Evolutionary conservation across 2,113 vertebrate species (phyloP).

Genomic region (Meriones unguiculatus): DNA sequence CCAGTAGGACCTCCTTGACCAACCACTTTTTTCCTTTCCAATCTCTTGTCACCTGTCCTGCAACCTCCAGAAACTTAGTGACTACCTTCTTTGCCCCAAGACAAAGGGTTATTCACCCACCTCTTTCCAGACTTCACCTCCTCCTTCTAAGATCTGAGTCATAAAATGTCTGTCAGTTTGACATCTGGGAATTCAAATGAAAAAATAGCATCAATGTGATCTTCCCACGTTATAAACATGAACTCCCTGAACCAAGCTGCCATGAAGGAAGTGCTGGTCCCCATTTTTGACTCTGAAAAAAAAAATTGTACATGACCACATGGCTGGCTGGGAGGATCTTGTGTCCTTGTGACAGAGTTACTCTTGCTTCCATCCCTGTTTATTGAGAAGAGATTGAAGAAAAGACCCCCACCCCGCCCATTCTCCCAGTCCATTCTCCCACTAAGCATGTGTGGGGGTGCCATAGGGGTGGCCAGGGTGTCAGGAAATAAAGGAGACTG

Average conservation of each 20-base stretch:
- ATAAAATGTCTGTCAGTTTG: conserved; percentile 14
- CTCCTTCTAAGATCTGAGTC: background rate
- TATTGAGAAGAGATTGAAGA: background rate
- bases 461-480: background rate
- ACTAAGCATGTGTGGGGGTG: background rate
- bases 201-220: background rate
- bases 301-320: background rate
- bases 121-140: background rate
- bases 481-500: conserved; percentile 1
- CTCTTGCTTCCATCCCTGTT: background rate
- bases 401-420: background rate
- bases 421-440: background rate
- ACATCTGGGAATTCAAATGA: background rate
- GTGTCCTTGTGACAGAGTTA: background rate
- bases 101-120: conserved; percentile 5
- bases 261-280: background rate
- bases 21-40: background rate
- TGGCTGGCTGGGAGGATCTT: background rate
- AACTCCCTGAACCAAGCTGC: conserved; percentile 16
- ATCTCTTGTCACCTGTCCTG: background rate
- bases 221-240: background rate
- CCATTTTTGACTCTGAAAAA: background rate
- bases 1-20: background rate
- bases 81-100: background rate
- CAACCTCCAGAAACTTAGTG: background rate